Evolutionary conservation across 2,888 invertebrate species (phyloP), one percentile per base, ranked within the genome.

Genomic region (Pollenia griseotomentosa): DNA sequence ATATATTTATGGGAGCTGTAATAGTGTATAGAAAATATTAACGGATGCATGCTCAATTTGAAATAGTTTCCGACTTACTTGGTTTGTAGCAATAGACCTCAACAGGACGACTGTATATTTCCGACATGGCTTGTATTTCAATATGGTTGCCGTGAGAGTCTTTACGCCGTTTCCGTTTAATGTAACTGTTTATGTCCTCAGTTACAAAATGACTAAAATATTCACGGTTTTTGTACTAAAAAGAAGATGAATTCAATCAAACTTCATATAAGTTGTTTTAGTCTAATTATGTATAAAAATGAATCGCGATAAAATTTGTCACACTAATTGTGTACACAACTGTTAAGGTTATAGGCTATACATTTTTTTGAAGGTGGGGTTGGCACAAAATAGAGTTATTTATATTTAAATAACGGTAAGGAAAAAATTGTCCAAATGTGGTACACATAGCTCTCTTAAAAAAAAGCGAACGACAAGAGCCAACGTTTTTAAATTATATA

Each of bases 91-190:
- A 93, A 88, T 97, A 98, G 12, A 98, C 96, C 94, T 98, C 97
- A 83, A 98, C 96, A 2, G 97, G 96, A 84, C 98, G 95, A 93
- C 97, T 97, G 92, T 97, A 98, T 94, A 98, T 96, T 94, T 98
- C 98, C 80, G 97, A 97, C 94, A 98, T 96, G 33, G 98, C 97
- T 93, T 98, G 97, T 92, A 98, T 97, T 94, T 98, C 98, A 89
- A 97, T 95, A 92, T 98, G 97, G 94, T 98, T 98, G 65, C 98
- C 98, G 93, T 98, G 98, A 42, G 96, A 96, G 91, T 96, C 95
- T 90, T 96, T 96, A 90, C 95, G 94, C 33, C 97, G 95, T 93
- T 98, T 98, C 55, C 98, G 95, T 89, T 95, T 95, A 40, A 98
- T 95, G 91, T 98, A 98, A 55, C 95, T 96, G 86, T 95, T 96